These are phyloP conservation scores for Agapetus fuscipes DNA, from an alignment of 2,888 invertebrate species.

Conservation along the genomic window DNA sequence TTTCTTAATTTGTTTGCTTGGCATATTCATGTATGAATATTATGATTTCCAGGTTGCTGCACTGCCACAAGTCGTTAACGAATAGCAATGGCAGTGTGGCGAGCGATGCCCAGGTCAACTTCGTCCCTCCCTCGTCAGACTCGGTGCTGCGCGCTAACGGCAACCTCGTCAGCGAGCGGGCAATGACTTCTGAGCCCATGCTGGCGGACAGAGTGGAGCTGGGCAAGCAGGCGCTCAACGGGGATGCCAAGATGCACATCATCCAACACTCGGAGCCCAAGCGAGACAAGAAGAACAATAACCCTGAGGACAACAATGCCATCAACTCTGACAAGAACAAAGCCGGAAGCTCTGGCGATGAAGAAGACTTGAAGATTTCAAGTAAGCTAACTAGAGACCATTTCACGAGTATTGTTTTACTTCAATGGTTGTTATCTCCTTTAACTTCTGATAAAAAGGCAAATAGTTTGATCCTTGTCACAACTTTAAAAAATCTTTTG, in stretches of 20 bases:
- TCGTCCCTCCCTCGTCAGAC: constrained; percentile 32
- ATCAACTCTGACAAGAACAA: constrained; percentile 42
- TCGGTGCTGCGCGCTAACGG: constrained; percentile 15
- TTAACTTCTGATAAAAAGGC: constrained; percentile 8
- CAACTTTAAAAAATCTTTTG: too few species aligned
- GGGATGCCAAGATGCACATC: constrained; percentile 37
- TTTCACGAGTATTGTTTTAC: background rate
- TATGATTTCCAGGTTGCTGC: constrained; percentile 41
- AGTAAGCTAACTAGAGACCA: constrained; percentile 30
- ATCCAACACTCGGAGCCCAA: constrained; percentile 31
- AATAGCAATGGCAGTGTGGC: constrained; percentile 55
- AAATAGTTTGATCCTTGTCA: too few species aligned
- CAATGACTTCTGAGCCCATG: constrained; percentile 27
- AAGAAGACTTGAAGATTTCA: constrained; percentile 44
- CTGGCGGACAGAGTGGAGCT: constrained; percentile 28
- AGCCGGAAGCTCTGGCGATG: constrained; percentile 37
- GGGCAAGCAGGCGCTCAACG: constrained; percentile 23
- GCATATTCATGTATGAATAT: too few species aligned
- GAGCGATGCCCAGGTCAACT: constrained; percentile 33
- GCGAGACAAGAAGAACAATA: constrained; percentile 40
- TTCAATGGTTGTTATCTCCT: background rate
- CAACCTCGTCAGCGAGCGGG: constrained; percentile 39
- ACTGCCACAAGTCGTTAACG: constrained; percentile 75
- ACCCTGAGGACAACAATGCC: constrained; percentile 34
- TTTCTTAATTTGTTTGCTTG: too few species aligned